Evolutionary conservation across 2,113 vertebrate species (phyloP).

Genomic region (Himantopus leucocephalus): DNA sequence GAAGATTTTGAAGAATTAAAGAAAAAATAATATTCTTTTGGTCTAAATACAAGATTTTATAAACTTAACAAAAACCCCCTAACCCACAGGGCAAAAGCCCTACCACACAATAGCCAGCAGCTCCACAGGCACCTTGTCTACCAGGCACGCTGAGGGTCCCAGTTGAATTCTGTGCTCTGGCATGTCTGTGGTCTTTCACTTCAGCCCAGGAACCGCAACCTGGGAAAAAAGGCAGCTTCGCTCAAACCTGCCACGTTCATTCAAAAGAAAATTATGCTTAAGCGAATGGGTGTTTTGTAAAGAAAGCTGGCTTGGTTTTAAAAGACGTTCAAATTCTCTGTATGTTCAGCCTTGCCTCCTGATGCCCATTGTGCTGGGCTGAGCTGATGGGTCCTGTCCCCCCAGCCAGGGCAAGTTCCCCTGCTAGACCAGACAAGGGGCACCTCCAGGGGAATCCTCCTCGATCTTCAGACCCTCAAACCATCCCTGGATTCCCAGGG

Average conservation of each 20-base stretch:
- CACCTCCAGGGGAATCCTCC: neutral
- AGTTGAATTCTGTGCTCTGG: neutral
- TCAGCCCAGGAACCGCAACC: neutral
- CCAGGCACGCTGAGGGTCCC: neutral
- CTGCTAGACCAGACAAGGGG: neutral
- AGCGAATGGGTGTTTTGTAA: neutral
- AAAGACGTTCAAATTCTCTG: neutral
- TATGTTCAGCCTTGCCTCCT: neutral
- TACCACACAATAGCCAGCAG: neutral
- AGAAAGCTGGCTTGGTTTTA: neutral
- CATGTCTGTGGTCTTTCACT: neutral
- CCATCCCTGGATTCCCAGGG: neutral
- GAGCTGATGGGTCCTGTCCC: neutral
- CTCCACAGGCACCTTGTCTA: neutral
- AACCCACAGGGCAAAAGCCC: neutral
- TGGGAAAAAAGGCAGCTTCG: neutral
- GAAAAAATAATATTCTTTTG: neutral
- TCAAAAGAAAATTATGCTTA: neutral
- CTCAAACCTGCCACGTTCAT: accelerated
- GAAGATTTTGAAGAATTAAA: neutral
- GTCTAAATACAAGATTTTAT: neutral
- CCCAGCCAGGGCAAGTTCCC: neutral
- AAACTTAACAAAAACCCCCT: neutral
- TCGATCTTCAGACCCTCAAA: neutral
- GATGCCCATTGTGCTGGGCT: neutral